phyloP scores from a whole-genome alignment of 2,113 vertebrate species.

The Labeo catla region DNA sequence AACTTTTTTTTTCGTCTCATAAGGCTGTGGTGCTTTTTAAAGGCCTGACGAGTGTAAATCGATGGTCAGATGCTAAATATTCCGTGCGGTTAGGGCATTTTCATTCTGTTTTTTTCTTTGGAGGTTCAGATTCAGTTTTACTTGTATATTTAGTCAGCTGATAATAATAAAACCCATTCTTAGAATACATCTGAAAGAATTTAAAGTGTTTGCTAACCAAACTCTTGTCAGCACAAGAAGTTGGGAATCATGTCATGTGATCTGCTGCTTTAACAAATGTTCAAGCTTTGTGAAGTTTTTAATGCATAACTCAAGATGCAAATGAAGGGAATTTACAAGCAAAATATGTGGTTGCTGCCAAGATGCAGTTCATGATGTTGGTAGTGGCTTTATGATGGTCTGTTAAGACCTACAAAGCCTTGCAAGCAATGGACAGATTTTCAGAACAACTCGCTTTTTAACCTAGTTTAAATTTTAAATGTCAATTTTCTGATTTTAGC shows the following conservation, averaged over 20 bases:
- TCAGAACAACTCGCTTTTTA: neutral
- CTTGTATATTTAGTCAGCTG: neutral
- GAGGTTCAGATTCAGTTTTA: neutral
- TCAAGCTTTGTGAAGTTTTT: neutral
- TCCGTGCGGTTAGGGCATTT: neutral
- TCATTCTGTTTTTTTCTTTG: neutral
- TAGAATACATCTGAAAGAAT: neutral
- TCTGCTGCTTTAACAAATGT: neutral
- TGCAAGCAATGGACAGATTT: neutral
- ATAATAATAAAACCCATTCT: neutral
- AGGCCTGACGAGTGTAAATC: conserved; percentile 32
- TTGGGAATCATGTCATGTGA: neutral
- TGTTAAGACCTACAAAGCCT: neutral
- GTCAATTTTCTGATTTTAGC: neutral
- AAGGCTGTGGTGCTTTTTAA: conserved; percentile 21
- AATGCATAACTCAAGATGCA: conserved; percentile 18
- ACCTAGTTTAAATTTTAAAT: too few species aligned
- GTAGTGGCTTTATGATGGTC: conserved; percentile 6
- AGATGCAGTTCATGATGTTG: neutral
- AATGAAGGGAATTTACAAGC: conserved; percentile 20
- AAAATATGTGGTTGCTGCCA: neutral
- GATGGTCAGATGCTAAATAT: conserved; percentile 3
- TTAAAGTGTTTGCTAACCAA: conserved; percentile 5
- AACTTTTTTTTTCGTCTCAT: conserved; percentile 13
- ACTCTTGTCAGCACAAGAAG: neutral